Percentiles rank a stretch among this genome's conserved stretches.
Conservation (phyloP, 2,888 invertebrate genomes). For the Microchrysa polita region DNA sequence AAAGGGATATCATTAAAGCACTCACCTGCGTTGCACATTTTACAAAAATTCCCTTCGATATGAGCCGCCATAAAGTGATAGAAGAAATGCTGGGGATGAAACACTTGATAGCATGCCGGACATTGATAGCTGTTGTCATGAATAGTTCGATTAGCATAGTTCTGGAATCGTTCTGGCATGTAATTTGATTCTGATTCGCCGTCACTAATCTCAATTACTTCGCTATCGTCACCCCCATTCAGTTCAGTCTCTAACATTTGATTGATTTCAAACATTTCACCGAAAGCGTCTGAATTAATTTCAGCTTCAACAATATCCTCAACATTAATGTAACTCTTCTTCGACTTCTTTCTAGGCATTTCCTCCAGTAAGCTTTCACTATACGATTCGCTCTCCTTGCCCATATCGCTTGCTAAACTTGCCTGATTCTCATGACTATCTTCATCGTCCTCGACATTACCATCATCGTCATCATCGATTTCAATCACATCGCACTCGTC, state of each 20-base stretch:
- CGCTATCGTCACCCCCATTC: slow-evolving; percentile 8
- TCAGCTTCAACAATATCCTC: slow-evolving; percentile 33
- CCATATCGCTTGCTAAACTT: background rate
- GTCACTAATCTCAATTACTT: slow-evolving; percentile 32
- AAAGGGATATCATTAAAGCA: background rate
- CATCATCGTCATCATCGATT: slow-evolving; percentile 28
- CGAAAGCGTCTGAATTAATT: slow-evolving; percentile 20
- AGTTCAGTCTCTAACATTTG: slow-evolving; percentile 25
- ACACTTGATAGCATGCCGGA: slow-evolving; percentile 24
- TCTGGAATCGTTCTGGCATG: background rate
- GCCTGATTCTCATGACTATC: background rate
- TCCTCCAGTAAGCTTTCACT: background rate
- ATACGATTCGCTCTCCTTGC: background rate
- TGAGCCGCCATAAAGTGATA: slow-evolving; percentile 29
- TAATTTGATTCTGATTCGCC: slow-evolving; percentile 30
- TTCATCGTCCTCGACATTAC: background rate
- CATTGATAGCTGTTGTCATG: slow-evolving; percentile 35
- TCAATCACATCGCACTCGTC: slow-evolving; percentile 5
- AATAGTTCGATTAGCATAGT: background rate
- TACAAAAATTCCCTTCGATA: slow-evolving; percentile 27
- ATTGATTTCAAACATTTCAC: slow-evolving; percentile 37
- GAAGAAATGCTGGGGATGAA: slow-evolving; percentile 32
- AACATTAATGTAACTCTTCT: slow-evolving; percentile 12
- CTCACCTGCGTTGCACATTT: slow-evolving; percentile 26
- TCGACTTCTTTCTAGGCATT: background rate